Conservation (phyloP, 2,797 vertebrate genomes). For the Coluber constrictor region DNA sequence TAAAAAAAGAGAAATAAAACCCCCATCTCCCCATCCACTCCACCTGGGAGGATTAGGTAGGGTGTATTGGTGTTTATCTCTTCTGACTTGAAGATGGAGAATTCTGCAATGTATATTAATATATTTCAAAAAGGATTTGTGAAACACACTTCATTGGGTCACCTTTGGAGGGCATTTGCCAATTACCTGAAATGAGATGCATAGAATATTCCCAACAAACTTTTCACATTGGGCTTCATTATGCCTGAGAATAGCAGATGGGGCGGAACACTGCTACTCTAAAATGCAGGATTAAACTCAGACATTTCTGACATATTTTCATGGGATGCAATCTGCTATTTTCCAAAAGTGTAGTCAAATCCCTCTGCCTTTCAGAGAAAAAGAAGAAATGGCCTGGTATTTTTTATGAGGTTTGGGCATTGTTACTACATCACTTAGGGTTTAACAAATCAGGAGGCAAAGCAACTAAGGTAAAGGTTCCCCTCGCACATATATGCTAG, state of each 20-base stretch:
- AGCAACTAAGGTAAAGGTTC: background rate
- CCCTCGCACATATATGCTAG: too few relatives aligned
- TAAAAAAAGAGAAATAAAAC: background rate
- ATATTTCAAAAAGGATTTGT: constrained; percentile 1
- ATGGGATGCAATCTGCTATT: background rate
- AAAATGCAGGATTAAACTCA: constrained; percentile 29
- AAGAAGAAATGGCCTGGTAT: background rate
- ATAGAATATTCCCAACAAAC: constrained; percentile 29
- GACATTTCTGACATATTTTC: constrained; percentile 19
- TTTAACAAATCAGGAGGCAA: background rate
- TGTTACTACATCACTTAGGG: background rate
- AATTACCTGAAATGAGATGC: constrained; percentile 31
- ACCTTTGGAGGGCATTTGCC: constrained; percentile 25
- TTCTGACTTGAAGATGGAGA: background rate
- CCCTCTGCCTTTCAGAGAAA: constrained; percentile 1
- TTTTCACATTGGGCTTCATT: constrained; percentile 33
- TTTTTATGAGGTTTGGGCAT: background rate
- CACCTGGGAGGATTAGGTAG: constrained; percentile 9
- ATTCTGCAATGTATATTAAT: constrained; percentile 6
- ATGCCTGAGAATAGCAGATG: constrained; percentile 2
- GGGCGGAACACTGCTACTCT: constrained; percentile 8
- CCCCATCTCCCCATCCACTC: background rate
- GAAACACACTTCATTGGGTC: constrained; percentile 31
- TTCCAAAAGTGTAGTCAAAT: constrained; percentile 2
- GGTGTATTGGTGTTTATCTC: constrained; percentile 19